phyloP scores from a whole-genome alignment of 2,113 vertebrate species.

The Girardinichthys multiradiatus region DNA sequence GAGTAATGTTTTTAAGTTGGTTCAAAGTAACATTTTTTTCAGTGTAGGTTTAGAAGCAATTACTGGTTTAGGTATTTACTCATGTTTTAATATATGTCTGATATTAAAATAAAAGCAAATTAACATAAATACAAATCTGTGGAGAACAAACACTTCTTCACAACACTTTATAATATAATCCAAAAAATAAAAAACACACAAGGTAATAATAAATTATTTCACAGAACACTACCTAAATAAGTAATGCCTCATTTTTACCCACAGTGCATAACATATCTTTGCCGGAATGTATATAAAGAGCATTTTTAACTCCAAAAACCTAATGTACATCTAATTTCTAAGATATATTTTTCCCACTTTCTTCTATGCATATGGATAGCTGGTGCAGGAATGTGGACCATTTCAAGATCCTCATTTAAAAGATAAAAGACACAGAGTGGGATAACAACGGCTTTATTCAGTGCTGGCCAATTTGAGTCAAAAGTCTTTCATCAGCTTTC shows the following conservation, averaged over 20 bases:
- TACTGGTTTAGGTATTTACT: too few species aligned
- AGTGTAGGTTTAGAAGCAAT: too few species aligned
- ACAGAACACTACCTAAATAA: background rate
- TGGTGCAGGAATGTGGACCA: conserved; percentile 12
- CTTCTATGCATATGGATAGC: background rate
- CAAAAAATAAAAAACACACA: background rate
- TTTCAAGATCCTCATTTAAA: conserved; percentile 52
- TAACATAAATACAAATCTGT: too few species aligned
- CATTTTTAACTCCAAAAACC: conserved; percentile 28
- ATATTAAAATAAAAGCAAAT: too few species aligned
- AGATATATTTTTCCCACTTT: conserved; percentile 44
- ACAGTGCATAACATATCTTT: background rate
- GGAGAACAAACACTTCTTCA: too few species aligned
- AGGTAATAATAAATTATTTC: background rate
- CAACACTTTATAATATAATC: background rate
- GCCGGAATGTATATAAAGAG: background rate
- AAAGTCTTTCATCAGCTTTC: conserved; percentile 56
- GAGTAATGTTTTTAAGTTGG: too few species aligned
- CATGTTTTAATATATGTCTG: too few species aligned
- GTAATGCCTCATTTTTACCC: background rate
- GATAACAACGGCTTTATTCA: conserved; percentile 50
- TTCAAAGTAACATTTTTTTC: too few species aligned
- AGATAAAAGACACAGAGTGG: conserved; percentile 37
- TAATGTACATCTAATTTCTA: conserved; percentile 54
- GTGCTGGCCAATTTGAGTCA: conserved; percentile 57